Evolutionary conservation across 2,888 invertebrate species (phyloP).

Genomic region (Salticus scenicus): DNA sequence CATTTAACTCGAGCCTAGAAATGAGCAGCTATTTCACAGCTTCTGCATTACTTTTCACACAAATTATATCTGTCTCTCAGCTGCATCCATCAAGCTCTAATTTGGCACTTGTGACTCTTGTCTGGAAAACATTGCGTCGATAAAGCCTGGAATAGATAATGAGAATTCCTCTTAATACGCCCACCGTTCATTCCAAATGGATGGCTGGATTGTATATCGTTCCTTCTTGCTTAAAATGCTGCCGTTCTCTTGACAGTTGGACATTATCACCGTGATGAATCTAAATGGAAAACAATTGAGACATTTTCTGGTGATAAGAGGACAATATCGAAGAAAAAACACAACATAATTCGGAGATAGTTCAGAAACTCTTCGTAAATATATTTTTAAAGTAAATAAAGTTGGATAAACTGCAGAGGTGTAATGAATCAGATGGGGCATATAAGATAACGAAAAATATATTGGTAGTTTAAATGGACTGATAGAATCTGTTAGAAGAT

Average conservation of each 20-base stretch:
- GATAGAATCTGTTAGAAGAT: too few relatives aligned
- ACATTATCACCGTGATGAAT: slow-evolving; percentile 50
- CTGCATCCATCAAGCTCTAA: slow-evolving; percentile 56
- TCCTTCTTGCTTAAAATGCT: neutral
- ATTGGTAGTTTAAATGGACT: too few relatives aligned
- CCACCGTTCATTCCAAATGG: slow-evolving; percentile 1
- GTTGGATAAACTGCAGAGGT: neutral
- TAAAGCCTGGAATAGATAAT: slow-evolving; percentile 47
- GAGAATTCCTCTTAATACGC: slow-evolving; percentile 34
- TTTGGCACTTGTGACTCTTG: slow-evolving; percentile 60
- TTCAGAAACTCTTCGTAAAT: neutral
- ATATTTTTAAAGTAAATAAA: neutral
- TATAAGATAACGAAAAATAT: too few relatives aligned
- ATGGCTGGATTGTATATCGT: neutral
- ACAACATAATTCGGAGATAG: neutral
- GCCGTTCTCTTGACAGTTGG: slow-evolving; percentile 36
- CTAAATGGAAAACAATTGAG: slow-evolving; percentile 51
- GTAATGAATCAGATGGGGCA: too few relatives aligned
- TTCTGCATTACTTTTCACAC: neutral
- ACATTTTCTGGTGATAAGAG: slow-evolving; percentile 23
- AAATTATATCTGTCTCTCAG: slow-evolving; percentile 54
- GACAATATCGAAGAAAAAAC: neutral
- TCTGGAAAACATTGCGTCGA: slow-evolving; percentile 43
- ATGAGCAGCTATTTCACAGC: neutral
- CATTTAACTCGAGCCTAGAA: too few relatives aligned